Conservation (phyloP, 1,140 invertebrate species). For the Bombus consobrinus region DNA sequence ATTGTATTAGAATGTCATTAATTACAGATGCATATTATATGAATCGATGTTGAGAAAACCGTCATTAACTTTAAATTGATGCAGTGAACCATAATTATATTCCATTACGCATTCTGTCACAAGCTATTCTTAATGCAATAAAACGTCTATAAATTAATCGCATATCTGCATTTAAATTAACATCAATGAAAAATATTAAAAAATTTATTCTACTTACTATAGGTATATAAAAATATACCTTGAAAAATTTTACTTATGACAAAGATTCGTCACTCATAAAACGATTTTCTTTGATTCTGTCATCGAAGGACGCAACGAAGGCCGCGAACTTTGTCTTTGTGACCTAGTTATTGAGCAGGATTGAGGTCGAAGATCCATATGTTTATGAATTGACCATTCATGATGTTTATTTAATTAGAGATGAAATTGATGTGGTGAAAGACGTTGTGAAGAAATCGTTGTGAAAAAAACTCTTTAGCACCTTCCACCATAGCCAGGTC, state of each 20-base stretch:
- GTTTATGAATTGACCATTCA: too few species aligned
- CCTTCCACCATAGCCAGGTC: neutral
- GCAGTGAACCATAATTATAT: neutral
- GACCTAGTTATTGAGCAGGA: neutral
- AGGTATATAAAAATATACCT: too few species aligned
- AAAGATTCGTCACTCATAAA: too few species aligned
- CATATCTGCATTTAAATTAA: neutral
- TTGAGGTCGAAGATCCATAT: neutral
- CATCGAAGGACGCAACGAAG: neutral
- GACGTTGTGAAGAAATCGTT: too few species aligned
- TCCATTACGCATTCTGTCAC: neutral
- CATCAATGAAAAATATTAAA: neutral
- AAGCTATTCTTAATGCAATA: neutral
- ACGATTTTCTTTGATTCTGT: neutral
- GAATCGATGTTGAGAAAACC: neutral
- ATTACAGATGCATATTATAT: neutral
- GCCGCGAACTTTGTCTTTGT: conserved; percentile 8
- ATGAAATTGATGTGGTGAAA: neutral
- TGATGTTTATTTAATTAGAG: too few species aligned
- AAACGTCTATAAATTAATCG: neutral
- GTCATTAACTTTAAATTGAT: neutral
- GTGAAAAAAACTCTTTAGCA: neutral
- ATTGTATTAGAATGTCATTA: neutral
- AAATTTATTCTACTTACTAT: too few species aligned
- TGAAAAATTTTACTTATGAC: neutral